phyloP scores from a whole-genome alignment of 1,140 invertebrate species.

The Hylaeus anthracinus region DNA sequence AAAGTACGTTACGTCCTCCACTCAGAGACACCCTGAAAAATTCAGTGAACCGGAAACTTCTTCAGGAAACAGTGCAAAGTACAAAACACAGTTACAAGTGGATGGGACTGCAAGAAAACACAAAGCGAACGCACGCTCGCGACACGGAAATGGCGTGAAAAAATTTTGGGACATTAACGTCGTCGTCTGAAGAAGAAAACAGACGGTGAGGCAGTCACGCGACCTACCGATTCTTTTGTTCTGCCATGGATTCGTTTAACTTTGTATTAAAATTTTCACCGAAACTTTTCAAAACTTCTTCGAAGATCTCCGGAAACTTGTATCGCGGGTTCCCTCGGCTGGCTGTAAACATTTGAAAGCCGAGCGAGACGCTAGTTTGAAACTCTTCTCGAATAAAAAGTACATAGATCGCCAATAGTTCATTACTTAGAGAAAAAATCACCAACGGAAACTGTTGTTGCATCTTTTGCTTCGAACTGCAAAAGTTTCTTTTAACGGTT shows the following conservation, averaged over 20 bases:
- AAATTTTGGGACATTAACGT: slow-evolving; percentile 23
- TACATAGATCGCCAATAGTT: too few species aligned
- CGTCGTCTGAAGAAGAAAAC: background rate
- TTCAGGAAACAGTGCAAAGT: background rate
- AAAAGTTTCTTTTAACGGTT: too few species aligned
- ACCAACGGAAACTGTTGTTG: too few species aligned
- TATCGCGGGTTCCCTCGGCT: too few species aligned
- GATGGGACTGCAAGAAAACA: background rate
- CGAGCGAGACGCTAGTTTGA: too few species aligned
- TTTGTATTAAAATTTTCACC: slow-evolving; percentile 15
- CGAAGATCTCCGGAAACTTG: background rate
- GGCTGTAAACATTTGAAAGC: too few species aligned
- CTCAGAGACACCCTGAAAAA: slow-evolving; percentile 4
- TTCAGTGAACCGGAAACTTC: slow-evolving; percentile 30
- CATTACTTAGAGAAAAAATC: too few species aligned
- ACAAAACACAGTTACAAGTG: slow-evolving; percentile 7
- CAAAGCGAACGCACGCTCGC: background rate
- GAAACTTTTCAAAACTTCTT: background rate
- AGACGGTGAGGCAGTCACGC: background rate
- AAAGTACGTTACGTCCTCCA: background rate
- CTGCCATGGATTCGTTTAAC: slow-evolving; percentile 30
- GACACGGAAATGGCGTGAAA: background rate
- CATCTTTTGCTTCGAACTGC: too few species aligned
- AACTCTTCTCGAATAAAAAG: too few species aligned
- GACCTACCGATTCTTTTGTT: slow-evolving; percentile 19